Evolutionary conservation across 2,888 invertebrate species (phyloP), one percentile per base, ranked within the genome.

Genomic region (Prosopocoilus inquinatus): DNA sequence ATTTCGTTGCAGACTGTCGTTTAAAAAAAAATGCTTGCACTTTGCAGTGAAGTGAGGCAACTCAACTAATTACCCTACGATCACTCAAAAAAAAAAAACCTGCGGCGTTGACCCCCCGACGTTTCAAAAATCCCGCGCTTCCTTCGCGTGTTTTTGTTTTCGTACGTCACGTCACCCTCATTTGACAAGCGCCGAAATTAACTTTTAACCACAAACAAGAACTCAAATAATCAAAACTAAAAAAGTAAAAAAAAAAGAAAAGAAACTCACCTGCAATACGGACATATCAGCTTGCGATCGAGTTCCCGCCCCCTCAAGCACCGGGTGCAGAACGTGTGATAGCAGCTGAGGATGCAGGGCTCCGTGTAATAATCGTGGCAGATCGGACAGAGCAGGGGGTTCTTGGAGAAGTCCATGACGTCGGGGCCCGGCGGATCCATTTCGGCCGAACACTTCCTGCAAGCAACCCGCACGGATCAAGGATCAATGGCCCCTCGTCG

Each of bases 321-420:
- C 56, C 82, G 77, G 28, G 84, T 80, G 75, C 88, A 88, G 74
- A 87, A 87, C 44, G 86, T 86, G 72, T 88, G 88, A 70, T 83
- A 88, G 72, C 88, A 88, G 59, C 80, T 79, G 44, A 88, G 76
- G 48, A 88, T 81, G 65, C 87, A 84, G 1, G 88, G 88, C 64
- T 88, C 87, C 51, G 80, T 81, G 71, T 83, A 87, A 66, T 86
- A 86, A 69, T 86, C 84, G 67, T 85, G 84, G 70, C 88, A 88
- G 63, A 87, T 78, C 57, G 83, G 83, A 70, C 88, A 88, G 47
- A 84, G 77, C 34, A 88, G 75, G 1, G 87, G 87, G 72, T 86
- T 86, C 65, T 77, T 77, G 13, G 75, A 71, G 57, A 74, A 77
- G 52, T 77, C 76, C 67, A 77, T 63, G 11, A 72, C 58, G 50